Evolutionary conservation across 2,797 vertebrate genomes (phyloP).

Genomic region (Poecilia picta): DNA sequence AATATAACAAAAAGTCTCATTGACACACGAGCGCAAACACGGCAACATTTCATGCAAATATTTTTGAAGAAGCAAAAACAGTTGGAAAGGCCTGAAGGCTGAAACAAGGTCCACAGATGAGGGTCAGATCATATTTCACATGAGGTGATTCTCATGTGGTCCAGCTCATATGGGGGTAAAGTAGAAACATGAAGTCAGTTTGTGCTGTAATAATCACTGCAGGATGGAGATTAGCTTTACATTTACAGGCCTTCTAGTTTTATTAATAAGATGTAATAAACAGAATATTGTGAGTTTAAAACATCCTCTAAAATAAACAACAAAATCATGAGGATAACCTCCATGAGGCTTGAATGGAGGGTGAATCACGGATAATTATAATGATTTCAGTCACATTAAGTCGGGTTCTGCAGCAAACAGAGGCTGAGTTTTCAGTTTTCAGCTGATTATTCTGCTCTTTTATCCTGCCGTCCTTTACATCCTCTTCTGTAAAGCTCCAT

Average conservation of each 20-base stretch:
- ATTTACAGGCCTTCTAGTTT: background rate
- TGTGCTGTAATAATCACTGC: background rate
- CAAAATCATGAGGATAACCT: background rate
- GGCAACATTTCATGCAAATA: no score
- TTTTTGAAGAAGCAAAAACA: no score
- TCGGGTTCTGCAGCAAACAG: background rate
- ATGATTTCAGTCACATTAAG: constrained; percentile 2
- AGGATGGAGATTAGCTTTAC: background rate
- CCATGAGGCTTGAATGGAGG: background rate
- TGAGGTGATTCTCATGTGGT: background rate
- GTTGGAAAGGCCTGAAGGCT: no score
- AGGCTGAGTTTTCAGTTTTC: background rate
- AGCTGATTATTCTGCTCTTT: background rate
- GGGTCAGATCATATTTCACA: background rate
- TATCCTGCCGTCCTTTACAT: background rate
- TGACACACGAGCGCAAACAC: no score
- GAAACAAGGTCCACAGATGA: background rate
- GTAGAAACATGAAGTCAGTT: background rate
- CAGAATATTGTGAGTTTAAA: background rate
- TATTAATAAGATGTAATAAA: background rate
- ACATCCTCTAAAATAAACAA: background rate
- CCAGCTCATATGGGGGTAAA: background rate
- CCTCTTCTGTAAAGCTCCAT: background rate
- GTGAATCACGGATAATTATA: constrained; percentile 5
- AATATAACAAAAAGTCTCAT: no score